Evolutionary conservation across 2,113 vertebrate species (phyloP).

Genomic region (Salvelinus fontinalis): DNA sequence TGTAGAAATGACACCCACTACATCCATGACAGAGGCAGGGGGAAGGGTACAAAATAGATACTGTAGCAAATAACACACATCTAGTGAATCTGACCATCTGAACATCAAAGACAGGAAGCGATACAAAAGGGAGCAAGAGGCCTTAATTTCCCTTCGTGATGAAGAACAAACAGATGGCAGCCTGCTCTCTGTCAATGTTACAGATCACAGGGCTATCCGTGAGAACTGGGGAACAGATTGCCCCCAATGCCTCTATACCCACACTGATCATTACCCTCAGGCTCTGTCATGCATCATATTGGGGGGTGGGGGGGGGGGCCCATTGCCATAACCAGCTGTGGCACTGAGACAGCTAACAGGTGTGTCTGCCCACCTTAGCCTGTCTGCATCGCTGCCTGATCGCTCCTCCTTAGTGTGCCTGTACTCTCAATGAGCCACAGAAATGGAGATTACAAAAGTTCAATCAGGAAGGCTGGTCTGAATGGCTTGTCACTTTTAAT

Average conservation of each 20-base stretch:
- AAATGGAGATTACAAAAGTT: not conserved
- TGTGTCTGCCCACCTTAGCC: not conserved
- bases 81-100: no score
- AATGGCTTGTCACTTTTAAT: no score
- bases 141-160: constrained; percentile 42
- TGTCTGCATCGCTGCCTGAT: not conserved
- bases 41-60: not conserved
- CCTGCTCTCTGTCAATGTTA: constrained; percentile 42
- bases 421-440: not conserved
- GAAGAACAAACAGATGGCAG: constrained; percentile 45
- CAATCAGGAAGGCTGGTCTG: no score
- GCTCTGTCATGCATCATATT: constrained; percentile 2
- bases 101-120: not conserved
- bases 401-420: not conserved
- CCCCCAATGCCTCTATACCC: constrained; percentile 6
- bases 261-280: constrained; percentile 19
- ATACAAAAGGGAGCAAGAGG: constrained; percentile 25
- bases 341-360: not conserved
- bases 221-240: constrained; percentile 27
- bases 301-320: not conserved
- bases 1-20: no score
- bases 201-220: constrained; percentile 42
- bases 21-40: constrained; percentile 3
- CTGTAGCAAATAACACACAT: no score
- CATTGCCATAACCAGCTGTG: not conserved